phyloP scores from a whole-genome alignment of 2,113 vertebrate species.

The Misgurnus anguillicaudatus region DNA sequence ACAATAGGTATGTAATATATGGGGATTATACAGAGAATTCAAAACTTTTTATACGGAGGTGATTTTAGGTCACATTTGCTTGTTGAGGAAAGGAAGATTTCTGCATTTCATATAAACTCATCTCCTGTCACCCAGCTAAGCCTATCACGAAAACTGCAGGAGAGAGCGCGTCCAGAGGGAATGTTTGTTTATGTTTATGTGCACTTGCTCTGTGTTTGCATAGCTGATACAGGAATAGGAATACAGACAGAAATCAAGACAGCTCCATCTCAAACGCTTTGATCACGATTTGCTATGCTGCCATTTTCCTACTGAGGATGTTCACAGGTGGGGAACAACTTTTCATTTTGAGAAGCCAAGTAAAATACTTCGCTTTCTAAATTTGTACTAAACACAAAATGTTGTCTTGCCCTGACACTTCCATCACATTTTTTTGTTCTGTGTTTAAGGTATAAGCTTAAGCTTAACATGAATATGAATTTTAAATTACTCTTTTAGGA shows the following conservation, averaged over 20 bases:
- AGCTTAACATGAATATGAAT: too few relatives aligned
- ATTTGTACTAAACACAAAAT: slow-evolving; percentile 1
- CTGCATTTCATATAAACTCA: neutral
- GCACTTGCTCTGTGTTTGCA: neutral
- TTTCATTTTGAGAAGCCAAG: neutral
- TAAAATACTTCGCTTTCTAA: slow-evolving; percentile 28
- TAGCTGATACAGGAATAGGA: neutral
- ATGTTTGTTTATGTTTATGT: slow-evolving; percentile 10
- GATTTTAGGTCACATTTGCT: neutral
- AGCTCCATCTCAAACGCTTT: neutral
- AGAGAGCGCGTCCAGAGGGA: neutral
- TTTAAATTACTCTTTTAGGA: too few relatives aligned
- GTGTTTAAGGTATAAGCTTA: too few relatives aligned
- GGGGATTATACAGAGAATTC: neutral
- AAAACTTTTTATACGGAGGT: too few relatives aligned
- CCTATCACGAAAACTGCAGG: neutral
- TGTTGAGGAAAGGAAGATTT: neutral
- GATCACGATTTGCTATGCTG: slow-evolving; percentile 8
- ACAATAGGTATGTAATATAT: neutral
- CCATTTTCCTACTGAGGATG: slow-evolving; percentile 15
- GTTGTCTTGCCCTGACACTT: neutral
- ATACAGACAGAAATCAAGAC: neutral
- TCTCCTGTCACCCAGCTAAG: slow-evolving; percentile 4
- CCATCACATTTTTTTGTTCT: too few relatives aligned
- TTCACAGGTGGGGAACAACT: neutral